Conservation (phyloP, 2,113 vertebrate species). For the Eudyptes chrysolophus region DNA sequence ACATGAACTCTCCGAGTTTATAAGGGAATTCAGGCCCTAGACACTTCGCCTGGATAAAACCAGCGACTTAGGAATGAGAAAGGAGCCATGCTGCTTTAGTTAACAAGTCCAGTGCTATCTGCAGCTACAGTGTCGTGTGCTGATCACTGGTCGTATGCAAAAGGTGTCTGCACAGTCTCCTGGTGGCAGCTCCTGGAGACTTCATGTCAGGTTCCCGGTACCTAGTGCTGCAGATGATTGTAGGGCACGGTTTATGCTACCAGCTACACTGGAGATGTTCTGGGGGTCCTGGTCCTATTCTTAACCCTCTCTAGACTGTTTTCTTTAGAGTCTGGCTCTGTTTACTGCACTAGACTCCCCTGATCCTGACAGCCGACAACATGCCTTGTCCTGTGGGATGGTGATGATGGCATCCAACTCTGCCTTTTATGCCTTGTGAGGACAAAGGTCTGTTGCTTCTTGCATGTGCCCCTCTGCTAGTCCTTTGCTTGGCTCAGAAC, state of each 20-base stretch:
- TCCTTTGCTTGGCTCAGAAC: background rate
- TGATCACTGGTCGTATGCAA: fast-evolving
- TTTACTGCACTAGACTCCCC: background rate
- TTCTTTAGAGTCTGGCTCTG: background rate
- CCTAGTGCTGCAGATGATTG: background rate
- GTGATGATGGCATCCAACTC: background rate
- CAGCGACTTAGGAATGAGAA: background rate
- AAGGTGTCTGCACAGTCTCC: background rate
- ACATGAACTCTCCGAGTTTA: background rate
- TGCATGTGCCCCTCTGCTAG: background rate
- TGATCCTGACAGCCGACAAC: background rate
- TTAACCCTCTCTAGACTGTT: background rate
- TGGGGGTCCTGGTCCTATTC: background rate
- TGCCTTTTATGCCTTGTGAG: background rate
- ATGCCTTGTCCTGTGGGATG: background rate
- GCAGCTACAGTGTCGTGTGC: background rate
- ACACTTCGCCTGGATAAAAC: background rate
- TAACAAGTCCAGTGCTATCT: too few species aligned
- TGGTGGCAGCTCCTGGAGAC: background rate
- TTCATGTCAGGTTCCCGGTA: too few species aligned
- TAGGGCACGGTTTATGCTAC: background rate
- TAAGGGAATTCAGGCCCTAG: background rate
- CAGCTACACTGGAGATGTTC: background rate
- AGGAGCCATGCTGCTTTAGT: background rate
- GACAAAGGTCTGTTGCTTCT: background rate